These are phyloP conservation scores for Phanerotoma sp. DNA, from an alignment of 2,888 invertebrate species.

Conservation along the genomic window DNA sequence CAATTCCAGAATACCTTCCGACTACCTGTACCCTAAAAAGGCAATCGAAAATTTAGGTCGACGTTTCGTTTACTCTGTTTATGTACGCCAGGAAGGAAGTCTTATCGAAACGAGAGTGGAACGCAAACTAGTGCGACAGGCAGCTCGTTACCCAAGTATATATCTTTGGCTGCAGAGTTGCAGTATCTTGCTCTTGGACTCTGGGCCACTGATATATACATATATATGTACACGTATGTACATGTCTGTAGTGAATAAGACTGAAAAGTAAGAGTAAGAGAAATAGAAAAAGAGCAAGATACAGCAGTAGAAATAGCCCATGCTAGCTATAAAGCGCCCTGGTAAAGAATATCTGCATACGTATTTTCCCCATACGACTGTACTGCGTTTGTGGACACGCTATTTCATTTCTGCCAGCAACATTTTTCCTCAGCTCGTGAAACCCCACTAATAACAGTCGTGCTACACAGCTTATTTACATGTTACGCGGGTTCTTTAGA, in stretches of 20 bases:
- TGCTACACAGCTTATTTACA: slow-evolving; percentile 43
- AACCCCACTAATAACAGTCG: slow-evolving; percentile 43
- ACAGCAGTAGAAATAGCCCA: neutral
- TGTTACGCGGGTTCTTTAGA: slow-evolving; percentile 32
- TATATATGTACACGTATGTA: slow-evolving; percentile 17
- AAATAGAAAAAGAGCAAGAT: neutral
- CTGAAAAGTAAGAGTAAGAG: too few relatives aligned
- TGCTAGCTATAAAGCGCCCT: neutral
- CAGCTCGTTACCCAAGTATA: slow-evolving; percentile 38
- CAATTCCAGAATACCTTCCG: too few relatives aligned
- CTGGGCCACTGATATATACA: slow-evolving; percentile 28
- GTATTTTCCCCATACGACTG: slow-evolving; percentile 18
- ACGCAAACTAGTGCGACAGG: slow-evolving; percentile 31
- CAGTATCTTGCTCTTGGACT: slow-evolving; percentile 30
- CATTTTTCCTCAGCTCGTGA: slow-evolving; percentile 38
- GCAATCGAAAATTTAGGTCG: slow-evolving; percentile 10
- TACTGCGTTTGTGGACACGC: slow-evolving; percentile 27
- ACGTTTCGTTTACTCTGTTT: neutral
- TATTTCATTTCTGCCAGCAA: slow-evolving; percentile 44
- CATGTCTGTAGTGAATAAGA: too few relatives aligned
- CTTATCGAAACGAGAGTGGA: slow-evolving; percentile 39
- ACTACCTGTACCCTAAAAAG: neutral
- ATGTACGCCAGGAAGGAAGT: slow-evolving; percentile 12
- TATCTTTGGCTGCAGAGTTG: slow-evolving; percentile 13
- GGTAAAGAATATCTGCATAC: slow-evolving; percentile 28